Base-by-base conservation (phyloP, 2,888 invertebrate species). In the Drosophila paramelanica region DNA sequence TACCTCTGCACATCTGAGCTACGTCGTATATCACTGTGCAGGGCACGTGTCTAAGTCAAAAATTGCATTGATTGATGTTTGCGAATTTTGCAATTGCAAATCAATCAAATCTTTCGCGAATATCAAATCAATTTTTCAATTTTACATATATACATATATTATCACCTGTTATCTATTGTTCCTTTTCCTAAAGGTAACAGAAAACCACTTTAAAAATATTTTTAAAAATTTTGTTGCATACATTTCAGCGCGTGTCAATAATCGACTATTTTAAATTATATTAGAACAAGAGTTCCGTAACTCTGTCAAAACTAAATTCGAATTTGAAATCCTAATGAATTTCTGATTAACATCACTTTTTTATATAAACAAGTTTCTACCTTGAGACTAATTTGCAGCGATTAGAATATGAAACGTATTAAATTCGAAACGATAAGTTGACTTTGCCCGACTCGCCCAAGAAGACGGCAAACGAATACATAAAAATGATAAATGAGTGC, bases 401-500 rank as follows among this genome's bases (percentile, higher is more conserved):
- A 67, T 75, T 74, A 75, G 62, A 53, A 67, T 57, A 56, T 67
- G 59, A 74, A 74, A 62, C 68, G 79, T 68, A 78, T 78, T 73
- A 57, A 78, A 73, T 62, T 58, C 10, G 38, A 65, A 66, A 33
- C 52, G 46, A 74, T 72, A 4, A 14, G 50, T 47, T 56, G 65
- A 42, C 41, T 25, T 49, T 17, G 38, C 38, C 45, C 47, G 75
- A 41, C 65, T 51, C 61, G 67, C 67, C 53, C 45, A 25, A 25
- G 52, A 8, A 39, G 13, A n/a, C 41, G 36, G 53, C 13, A 31
- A 47, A 42, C 55, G 56, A 66, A 66, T 49, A 56, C 68, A 88
- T 77, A 69, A 89, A 72, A 76, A 89, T 89, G 90, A 90, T 90
- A 88, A 85, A 88, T 88, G 86, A 88, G 76, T 43, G 60, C 86